These are phyloP conservation scores for Sorex fumeus DNA, from an alignment of 2,113 vertebrate species.

Conservation along the genomic window DNA sequence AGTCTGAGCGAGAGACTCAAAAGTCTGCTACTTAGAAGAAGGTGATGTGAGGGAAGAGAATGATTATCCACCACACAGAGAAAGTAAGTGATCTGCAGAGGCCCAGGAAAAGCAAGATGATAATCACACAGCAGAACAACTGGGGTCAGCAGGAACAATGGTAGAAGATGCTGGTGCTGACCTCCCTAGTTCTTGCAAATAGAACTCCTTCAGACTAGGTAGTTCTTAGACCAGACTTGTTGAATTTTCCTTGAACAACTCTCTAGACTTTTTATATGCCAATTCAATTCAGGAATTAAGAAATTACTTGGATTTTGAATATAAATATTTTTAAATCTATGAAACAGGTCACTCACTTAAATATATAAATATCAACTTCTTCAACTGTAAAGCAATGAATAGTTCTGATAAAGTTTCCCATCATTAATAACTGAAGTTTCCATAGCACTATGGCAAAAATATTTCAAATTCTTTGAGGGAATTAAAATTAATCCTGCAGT, in stretches of 20 bases:
- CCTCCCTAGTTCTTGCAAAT: not conserved
- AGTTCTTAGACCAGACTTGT: not conserved
- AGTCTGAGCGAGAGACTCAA: too few species aligned
- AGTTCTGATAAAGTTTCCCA: not conserved
- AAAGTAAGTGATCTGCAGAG: too few species aligned
- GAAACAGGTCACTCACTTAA: not conserved
- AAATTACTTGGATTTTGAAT: not conserved
- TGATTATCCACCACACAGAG: too few species aligned
- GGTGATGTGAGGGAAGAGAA: not conserved
- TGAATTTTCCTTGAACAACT: not conserved
- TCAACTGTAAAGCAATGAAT: constrained; percentile 4
- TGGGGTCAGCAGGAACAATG: not conserved
- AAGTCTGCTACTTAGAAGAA: not conserved
- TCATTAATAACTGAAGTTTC: constrained; percentile 42
- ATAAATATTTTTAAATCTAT: constrained; percentile 14
- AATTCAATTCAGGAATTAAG: not conserved
- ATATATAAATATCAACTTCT: constrained; percentile 39
- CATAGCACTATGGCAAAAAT: constrained; percentile 67
- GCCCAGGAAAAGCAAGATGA: not conserved
- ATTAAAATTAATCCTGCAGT: constrained; percentile 78
- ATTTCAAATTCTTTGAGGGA: constrained; percentile 53
- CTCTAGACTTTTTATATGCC: not conserved
- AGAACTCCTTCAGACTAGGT: not conserved
- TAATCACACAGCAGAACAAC: not conserved
- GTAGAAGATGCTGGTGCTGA: not conserved